Conservation (phyloP, 2,888 invertebrate genomes). For the Pseudolycoriella hygida region DNA sequence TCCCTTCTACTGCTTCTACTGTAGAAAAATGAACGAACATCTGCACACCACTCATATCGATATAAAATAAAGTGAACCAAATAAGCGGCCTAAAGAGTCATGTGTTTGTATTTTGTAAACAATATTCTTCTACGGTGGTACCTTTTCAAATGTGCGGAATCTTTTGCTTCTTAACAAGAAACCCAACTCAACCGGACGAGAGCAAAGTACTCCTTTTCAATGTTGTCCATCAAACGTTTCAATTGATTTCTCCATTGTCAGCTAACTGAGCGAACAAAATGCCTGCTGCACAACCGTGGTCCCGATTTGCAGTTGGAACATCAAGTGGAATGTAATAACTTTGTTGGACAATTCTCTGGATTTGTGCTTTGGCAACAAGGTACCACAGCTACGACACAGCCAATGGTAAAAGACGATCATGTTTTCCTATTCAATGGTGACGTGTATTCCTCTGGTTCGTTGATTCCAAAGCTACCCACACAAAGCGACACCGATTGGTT, state of each 20-base stretch:
- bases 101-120: too few species aligned
- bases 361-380: constrained; percentile 80
- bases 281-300: constrained; percentile 14
- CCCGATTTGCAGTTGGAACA: constrained; percentile 12
- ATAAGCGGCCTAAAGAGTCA: too few species aligned
- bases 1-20: too few species aligned
- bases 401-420: constrained; percentile 40
- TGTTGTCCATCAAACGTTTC: background rate
- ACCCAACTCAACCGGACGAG: background rate
- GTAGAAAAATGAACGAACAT: too few species aligned
- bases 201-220: too few species aligned
- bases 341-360: constrained; percentile 22
- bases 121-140: too few species aligned
- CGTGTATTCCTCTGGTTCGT: constrained; percentile 39
- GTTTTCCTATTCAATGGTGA: constrained; percentile 81
- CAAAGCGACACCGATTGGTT: constrained; percentile 37
- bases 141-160: background rate
- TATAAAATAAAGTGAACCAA: too few species aligned
- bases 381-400: constrained; percentile 41
- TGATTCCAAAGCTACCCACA: too few species aligned
- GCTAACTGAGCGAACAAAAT: constrained; percentile 5
- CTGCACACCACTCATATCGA: too few species aligned
- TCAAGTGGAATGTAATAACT: background rate
- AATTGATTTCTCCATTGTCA: constrained; percentile 1
- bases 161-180: background rate